These are phyloP conservation scores for Sinocyclocheilus rhinocerous DNA, from an alignment of 2,113 vertebrate species.

Conservation along the genomic window DNA sequence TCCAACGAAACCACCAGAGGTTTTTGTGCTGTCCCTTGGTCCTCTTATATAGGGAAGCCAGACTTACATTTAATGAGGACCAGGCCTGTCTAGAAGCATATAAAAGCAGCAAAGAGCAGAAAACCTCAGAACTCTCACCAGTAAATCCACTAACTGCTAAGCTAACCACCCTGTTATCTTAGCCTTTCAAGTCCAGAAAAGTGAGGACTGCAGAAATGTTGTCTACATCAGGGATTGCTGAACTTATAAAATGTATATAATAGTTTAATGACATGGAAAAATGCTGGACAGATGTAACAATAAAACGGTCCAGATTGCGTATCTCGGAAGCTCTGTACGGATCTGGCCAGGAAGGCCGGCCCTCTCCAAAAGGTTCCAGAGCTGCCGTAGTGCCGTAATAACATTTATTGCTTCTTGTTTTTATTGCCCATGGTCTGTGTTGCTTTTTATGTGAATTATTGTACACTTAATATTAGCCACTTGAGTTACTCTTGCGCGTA, in stretches of 20 bases:
- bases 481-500: slow-evolving; percentile 16
- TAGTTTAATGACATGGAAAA: slow-evolving; percentile 50
- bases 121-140: slow-evolving; percentile 71
- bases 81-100: slow-evolving; percentile 65
- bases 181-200: slow-evolving; percentile 62
- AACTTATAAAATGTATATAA: slow-evolving; percentile 59
- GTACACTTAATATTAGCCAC: slow-evolving; percentile 47
- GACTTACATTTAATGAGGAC: slow-evolving; percentile 67
- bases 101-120: slow-evolving; percentile 68
- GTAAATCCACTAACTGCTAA: slow-evolving; percentile 69
- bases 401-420: slow-evolving; percentile 52
- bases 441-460: slow-evolving; percentile 52
- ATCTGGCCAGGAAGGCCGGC: neutral
- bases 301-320: slow-evolving; percentile 49
- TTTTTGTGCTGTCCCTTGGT: slow-evolving; percentile 30
- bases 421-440: slow-evolving; percentile 46
- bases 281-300: slow-evolving; percentile 65
- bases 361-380: slow-evolving; percentile 36
- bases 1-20: slow-evolving; percentile 39
- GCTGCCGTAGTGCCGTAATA: slow-evolving; percentile 53
- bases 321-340: slow-evolving; percentile 34
- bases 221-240: slow-evolving; percentile 59
- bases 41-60: slow-evolving; percentile 22
- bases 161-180: slow-evolving; percentile 63
- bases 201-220: slow-evolving; percentile 47